Evolutionary conservation across 2,888 invertebrate genomes (phyloP).

Genomic region (Oxyscelio sp.): DNA sequence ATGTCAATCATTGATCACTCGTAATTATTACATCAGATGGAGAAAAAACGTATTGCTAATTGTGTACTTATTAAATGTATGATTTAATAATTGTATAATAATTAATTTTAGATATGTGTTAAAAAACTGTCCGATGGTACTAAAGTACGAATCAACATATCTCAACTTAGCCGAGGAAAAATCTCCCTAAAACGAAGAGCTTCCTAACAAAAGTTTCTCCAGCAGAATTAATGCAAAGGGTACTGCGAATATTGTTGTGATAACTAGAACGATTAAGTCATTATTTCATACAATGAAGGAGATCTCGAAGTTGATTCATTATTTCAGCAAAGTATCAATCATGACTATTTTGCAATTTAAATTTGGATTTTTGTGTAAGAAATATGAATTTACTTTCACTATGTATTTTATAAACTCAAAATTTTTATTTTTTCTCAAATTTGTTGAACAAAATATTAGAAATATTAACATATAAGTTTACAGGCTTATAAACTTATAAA

Average conservation of each 20-base stretch:
- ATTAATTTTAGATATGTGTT: constrained; percentile 95
- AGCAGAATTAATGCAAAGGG: background rate
- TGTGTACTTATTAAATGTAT: too few relatives aligned
- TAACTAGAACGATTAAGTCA: constrained; percentile 1
- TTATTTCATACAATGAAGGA: background rate
- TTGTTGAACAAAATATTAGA: too few relatives aligned
- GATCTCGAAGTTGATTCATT: background rate
- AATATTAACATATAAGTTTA: too few relatives aligned
- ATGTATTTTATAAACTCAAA: too few relatives aligned
- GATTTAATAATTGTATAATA: too few relatives aligned
- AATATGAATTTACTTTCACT: too few relatives aligned
- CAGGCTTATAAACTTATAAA: too few relatives aligned
- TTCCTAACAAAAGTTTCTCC: constrained; percentile 72
- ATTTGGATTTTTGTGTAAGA: too few relatives aligned
- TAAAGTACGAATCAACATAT: constrained; percentile 95
- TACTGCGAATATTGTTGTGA: constrained; percentile 3
- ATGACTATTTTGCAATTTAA: background rate
- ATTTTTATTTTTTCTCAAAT: too few relatives aligned
- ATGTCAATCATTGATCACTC: too few relatives aligned
- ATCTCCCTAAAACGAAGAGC: constrained; percentile 96
- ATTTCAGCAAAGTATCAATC: background rate
- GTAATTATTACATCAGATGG: too few relatives aligned
- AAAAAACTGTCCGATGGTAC: constrained; percentile 94
- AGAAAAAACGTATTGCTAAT: too few relatives aligned
- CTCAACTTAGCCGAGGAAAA: constrained; percentile 96